Conservation (phyloP, 2,797 vertebrate species). For the Mormyrops boulengeri region DNA sequence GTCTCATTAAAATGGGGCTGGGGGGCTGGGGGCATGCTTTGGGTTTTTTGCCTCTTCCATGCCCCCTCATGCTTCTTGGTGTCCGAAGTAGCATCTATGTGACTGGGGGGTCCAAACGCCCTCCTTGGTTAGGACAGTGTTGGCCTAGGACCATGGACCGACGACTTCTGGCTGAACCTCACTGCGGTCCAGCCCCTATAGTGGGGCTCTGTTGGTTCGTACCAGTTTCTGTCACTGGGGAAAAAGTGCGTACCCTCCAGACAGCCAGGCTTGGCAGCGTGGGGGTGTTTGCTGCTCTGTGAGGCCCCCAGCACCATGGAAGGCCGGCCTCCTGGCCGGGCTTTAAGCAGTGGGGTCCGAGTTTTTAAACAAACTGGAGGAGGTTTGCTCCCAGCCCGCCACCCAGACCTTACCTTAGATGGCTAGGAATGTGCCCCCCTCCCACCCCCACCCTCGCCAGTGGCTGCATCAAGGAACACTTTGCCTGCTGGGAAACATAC, state of each 20-base stretch:
- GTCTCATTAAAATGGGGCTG: background rate
- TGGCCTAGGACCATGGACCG: background rate
- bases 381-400: background rate
- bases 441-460: background rate
- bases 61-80: background rate
- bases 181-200: background rate
- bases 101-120: background rate
- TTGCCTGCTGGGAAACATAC: background rate
- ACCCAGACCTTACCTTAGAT: background rate
- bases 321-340: background rate
- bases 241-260: background rate
- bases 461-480: background rate
- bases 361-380: background rate
- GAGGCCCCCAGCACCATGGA: background rate
- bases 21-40: background rate
- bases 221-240: background rate
- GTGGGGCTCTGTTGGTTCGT: background rate
- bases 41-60: background rate
- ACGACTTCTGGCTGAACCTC: background rate
- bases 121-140: background rate
- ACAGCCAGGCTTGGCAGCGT: background rate
- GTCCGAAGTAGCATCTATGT: background rate
- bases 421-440: background rate
- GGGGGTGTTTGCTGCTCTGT: background rate
- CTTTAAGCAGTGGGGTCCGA: background rate